Evolutionary conservation across 2,888 invertebrate species (phyloP), one percentile per base, ranked within the genome.

Genomic region (Auanema freiburgensis): DNA sequence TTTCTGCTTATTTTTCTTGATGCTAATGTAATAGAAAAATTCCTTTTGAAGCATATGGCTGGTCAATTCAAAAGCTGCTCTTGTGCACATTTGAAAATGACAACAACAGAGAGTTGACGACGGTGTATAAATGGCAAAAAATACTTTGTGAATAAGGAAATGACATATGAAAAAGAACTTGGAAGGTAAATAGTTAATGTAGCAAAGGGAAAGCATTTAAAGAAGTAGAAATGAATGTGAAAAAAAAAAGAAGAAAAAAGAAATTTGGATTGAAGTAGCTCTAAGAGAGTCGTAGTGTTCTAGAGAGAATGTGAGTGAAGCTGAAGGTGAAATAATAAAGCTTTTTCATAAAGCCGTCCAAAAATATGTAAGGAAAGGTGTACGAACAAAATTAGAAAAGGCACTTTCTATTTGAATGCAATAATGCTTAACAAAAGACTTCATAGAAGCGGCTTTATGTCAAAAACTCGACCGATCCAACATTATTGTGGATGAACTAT

Each of bases 191-290:
- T 53, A 25, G 18, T 53, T 21, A 12, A 40, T 53, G 21, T 2
- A 23, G 24, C 10, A 16, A 10, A 53, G 23, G 25, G 23, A 53
- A 40, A 18, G 55, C 33, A 33, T 21, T n/a, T 24, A 42, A 56
- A 56, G 24, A 43, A 42, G 10, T 41, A 46, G 23, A 43, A 56
- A 44, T 43, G 43, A 43, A 46, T 42, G 56, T n/a, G 14, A 56
- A 46, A 23, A 44, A 43, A 56, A 21, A 16, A 23, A 16, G 24
- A 23, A 42, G 21, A 6, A 42, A 42, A 56, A 56, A 43, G 46
- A 43, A 10, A 50, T 16, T 21, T 6, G 54, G 23, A 14, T 56
- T 43, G 56, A 43, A 55, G 33, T 24, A 40, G 54, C 16, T 21
- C 16, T 46, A 16, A 4, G 46, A 46, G 21, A 18, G 16, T 21